Evolutionary conservation across 1,140 invertebrate genomes (phyloP), one percentile per base, ranked within the genome.

Genomic region (Brachionus calyciflorus): DNA sequence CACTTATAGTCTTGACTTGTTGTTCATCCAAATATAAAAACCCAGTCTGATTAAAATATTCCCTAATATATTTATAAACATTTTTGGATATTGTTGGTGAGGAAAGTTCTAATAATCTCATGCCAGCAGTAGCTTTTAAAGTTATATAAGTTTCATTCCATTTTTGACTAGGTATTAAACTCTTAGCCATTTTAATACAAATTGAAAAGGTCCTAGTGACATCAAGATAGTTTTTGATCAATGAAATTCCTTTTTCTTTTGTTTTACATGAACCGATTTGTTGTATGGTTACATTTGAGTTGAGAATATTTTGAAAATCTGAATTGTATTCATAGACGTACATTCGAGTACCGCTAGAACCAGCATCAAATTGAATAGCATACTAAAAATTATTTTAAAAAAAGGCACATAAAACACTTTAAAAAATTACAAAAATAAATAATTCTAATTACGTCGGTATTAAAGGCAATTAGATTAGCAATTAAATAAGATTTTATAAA

Each of bases 331-430:
- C 60, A 9, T 65, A 65, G 2, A 65, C n/a, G 33, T 24, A 65
- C 60, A 65, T 65, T 41, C 60, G 37, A 37, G 60, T 65, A 7
- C 60, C 60, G 12, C 37, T 44, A 21, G 60, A 65, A 40, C 60
- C 60, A 26, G 60, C 60, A 44, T 65, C 60, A 44, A 65, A 65
- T 44, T 65, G 60, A 37, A 65, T 65, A 1, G 33, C 60, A 65
- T 65, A 65, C 60, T 65, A 37, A 37, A 37, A n/a, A n/a, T n/a
- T n/a, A n/a, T n/a, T n/a, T n/a, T n/a, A n/a, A n/a, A n/a, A n/a
- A n/a, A n/a, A n/a, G n/a, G n/a, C n/a, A n/a, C n/a, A n/a, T n/a
- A n/a, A n/a, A n/a, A n/a, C n/a, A n/a, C n/a, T n/a, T n/a, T n/a
- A n/a, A n/a, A n/a, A n/a, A n/a, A n/a, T n/a, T n/a, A n/a, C n/a